A percentile compares a stretch with the other conserved stretches of the same genome.
Evolutionary conservation across 1,140 invertebrate species (phyloP).

Genomic region (Drosophila aff.): DNA sequence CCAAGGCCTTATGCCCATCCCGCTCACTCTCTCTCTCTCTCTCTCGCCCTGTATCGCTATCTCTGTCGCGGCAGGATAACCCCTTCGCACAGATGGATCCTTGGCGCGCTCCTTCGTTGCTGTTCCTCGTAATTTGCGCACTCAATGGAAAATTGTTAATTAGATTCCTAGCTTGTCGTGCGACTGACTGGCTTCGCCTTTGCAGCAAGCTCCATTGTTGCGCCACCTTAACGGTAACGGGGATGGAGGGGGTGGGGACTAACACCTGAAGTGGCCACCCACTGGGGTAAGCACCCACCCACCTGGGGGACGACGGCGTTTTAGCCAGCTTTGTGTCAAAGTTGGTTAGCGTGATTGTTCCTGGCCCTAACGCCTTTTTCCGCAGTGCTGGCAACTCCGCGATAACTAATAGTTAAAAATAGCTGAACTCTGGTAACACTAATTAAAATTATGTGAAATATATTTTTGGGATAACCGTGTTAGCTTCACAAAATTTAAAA

Average conservation of each 20-base stretch:
- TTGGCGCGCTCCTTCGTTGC: conserved; percentile 20
- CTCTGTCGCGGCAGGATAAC: conserved; percentile 11
- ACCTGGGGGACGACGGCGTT: conserved; percentile 40
- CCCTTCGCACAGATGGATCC: neutral
- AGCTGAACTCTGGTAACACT: neutral
- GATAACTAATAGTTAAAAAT: neutral
- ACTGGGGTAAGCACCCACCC: neutral
- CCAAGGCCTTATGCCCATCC: neutral
- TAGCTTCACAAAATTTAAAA: neutral
- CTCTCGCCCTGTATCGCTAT: neutral
- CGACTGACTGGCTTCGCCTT: conserved; percentile 69
- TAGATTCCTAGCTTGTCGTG: conserved; percentile 81
- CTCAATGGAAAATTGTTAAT: conserved; percentile 84
- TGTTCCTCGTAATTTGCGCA: conserved; percentile 78
- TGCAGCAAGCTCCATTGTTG: conserved; percentile 50
- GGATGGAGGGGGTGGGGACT: neutral
- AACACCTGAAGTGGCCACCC: conserved; percentile 16
- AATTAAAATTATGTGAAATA: neutral
- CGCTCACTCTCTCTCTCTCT: neutral
- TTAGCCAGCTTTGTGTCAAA: conserved; percentile 79
- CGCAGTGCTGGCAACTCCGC: neutral
- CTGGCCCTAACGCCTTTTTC: conserved; percentile 16
- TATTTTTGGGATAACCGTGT: neutral
- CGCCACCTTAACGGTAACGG: conserved; percentile 2
- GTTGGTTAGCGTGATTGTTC: conserved; percentile 77